Percentiles rank a stretch among this genome's conserved stretches.
These are phyloP conservation scores for Lasiurus cinereus DNA, from an alignment of 2,113 vertebrate species.

Conservation along the genomic window DNA sequence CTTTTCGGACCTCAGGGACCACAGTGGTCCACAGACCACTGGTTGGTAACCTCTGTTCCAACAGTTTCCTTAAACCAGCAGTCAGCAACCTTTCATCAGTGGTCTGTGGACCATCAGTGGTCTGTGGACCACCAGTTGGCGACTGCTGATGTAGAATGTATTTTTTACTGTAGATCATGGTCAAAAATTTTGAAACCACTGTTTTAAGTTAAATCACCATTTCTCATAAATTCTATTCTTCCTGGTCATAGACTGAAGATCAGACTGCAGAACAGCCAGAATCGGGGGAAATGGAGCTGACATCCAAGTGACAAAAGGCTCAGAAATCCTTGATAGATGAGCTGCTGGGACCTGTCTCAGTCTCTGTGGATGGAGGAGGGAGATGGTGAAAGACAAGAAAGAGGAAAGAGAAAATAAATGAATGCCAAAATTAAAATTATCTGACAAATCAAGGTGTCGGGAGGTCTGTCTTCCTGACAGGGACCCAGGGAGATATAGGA, in stretches of 20 bases:
- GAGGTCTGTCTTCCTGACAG: background rate
- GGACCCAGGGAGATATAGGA: background rate
- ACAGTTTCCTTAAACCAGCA: too few species aligned
- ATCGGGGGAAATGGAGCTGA: background rate
- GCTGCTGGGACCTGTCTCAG: background rate
- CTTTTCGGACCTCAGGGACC: too few species aligned
- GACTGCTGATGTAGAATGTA: background rate
- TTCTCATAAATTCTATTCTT: background rate
- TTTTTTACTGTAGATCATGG: background rate
- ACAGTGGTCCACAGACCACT: too few species aligned
- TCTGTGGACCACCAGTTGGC: too few species aligned
- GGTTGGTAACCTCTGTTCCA: too few species aligned
- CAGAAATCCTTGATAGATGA: background rate
- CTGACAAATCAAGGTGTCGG: background rate
- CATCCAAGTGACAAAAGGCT: background rate
- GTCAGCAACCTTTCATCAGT: too few species aligned
- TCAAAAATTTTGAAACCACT: background rate
- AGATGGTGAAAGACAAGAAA: background rate
- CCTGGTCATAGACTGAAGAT: background rate
- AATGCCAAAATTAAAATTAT: background rate
- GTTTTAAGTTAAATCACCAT: background rate
- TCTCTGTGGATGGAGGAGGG: rapidly evolving
- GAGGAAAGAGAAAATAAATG: background rate
- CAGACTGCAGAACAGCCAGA: background rate
- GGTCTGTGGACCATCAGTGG: too few species aligned